Conservation (phyloP, 2,113 vertebrate genomes). For the Burhinus oedicnemus region DNA sequence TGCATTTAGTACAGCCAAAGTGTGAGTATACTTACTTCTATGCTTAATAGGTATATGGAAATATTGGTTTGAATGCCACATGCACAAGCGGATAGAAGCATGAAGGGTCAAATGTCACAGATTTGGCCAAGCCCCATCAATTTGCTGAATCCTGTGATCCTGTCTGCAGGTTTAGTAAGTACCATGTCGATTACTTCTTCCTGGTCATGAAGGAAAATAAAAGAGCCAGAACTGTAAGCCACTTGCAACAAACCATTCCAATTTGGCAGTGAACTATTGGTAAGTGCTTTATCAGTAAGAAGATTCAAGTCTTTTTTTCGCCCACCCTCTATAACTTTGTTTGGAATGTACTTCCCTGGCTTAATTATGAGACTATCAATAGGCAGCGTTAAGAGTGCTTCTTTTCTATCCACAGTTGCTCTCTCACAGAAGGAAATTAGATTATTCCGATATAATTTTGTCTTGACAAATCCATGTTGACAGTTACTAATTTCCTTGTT, state of each 20-base stretch:
- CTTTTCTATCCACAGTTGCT: background rate
- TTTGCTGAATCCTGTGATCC: background rate
- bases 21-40: background rate
- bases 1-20: background rate
- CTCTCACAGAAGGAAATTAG: slow-evolving; percentile 1
- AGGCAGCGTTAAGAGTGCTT: background rate
- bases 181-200: background rate
- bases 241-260: background rate
- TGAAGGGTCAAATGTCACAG: background rate
- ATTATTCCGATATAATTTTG: slow-evolving; percentile 14
- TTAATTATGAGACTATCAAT: background rate
- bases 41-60: background rate
- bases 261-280: background rate
- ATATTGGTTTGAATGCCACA: background rate
- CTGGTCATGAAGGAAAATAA: background rate
- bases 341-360: background rate
- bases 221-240: background rate
- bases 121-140: background rate
- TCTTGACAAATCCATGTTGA: background rate
- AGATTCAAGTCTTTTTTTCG: background rate
- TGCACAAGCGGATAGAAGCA: background rate
- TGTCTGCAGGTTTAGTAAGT: background rate
- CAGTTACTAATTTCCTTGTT: background rate
- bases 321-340: background rate
- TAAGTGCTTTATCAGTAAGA: background rate